Evolutionary conservation across 2,888 invertebrate genomes (phyloP).

Genomic region (Sepiola atlantica): DNA sequence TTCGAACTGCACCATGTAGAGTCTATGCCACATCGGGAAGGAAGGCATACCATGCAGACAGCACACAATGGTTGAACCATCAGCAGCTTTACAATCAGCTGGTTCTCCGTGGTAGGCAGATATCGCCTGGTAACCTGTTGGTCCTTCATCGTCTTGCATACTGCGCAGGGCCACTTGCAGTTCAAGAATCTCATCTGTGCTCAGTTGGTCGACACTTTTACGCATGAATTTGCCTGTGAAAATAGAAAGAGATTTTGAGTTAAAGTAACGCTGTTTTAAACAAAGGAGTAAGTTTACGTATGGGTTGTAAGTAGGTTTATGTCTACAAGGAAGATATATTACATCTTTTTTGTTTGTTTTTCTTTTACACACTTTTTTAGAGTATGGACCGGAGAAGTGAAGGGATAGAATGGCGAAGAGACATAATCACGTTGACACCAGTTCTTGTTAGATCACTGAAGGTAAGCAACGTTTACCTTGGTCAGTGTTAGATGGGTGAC

Average conservation of each 20-base stretch:
- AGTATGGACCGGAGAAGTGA: too few species aligned
- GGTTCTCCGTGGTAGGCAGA: slow-evolving; percentile 55
- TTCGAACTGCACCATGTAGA: slow-evolving; percentile 54
- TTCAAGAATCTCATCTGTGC: slow-evolving; percentile 49
- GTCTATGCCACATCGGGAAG: slow-evolving; percentile 55
- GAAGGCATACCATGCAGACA: slow-evolving; percentile 54
- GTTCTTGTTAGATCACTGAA: too few species aligned
- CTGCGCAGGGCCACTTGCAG: slow-evolving; percentile 51
- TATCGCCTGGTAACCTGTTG: slow-evolving; percentile 52
- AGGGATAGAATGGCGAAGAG: too few species aligned
- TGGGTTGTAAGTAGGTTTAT: too few species aligned
- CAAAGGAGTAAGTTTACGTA: too few species aligned
- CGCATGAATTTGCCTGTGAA: slow-evolving; percentile 50
- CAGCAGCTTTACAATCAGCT: slow-evolving; percentile 50
- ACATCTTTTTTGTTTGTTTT: too few species aligned
- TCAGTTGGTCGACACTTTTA: slow-evolving; percentile 53
- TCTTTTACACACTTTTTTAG: too few species aligned
- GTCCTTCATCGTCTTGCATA: slow-evolving; percentile 49
- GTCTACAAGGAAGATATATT: too few species aligned
- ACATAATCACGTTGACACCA: too few species aligned
- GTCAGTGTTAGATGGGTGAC: too few species aligned
- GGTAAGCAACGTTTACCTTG: too few species aligned
- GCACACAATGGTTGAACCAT: slow-evolving; percentile 51
- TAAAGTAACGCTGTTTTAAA: too few species aligned
- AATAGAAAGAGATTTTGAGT: neutral